These are phyloP conservation scores for Psittacara wagleri DNA, from an alignment of 2,113 vertebrate species.

Conservation along the genomic window DNA sequence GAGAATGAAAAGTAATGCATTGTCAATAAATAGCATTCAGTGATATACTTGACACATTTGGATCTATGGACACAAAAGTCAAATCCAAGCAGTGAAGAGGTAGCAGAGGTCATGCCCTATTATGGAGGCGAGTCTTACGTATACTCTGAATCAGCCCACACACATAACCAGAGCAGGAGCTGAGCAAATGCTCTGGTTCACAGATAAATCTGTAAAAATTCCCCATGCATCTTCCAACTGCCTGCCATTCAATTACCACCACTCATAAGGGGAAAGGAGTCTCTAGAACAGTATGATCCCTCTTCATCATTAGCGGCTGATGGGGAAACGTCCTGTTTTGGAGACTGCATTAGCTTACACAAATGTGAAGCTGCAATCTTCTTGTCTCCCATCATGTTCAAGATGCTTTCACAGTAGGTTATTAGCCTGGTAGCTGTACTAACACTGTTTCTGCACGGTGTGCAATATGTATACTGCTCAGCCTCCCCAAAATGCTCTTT, in stretches of 20 bases:
- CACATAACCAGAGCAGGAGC: neutral
- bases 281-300: neutral
- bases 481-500: neutral
- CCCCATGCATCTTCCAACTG: neutral
- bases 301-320: neutral
- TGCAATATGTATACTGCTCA: neutral
- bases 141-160: neutral
- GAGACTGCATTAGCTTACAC: neutral
- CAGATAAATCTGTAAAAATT: neutral
- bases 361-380: slow-evolving; percentile 3
- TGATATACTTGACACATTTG: neutral
- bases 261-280: neutral
- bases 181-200: neutral
- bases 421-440: neutral
- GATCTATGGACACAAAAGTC: neutral
- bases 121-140: accelerated
- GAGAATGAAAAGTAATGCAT: neutral
- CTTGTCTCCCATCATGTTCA: neutral
- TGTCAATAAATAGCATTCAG: neutral
- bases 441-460: neutral
- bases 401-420: slow-evolving; percentile 27
- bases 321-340: neutral
- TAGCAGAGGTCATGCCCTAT: accelerated
- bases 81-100: neutral
- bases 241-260: neutral